These are phyloP conservation scores for Pammene aurita DNA, from an alignment of 2,888 invertebrate genomes.

Conservation along the genomic window DNA sequence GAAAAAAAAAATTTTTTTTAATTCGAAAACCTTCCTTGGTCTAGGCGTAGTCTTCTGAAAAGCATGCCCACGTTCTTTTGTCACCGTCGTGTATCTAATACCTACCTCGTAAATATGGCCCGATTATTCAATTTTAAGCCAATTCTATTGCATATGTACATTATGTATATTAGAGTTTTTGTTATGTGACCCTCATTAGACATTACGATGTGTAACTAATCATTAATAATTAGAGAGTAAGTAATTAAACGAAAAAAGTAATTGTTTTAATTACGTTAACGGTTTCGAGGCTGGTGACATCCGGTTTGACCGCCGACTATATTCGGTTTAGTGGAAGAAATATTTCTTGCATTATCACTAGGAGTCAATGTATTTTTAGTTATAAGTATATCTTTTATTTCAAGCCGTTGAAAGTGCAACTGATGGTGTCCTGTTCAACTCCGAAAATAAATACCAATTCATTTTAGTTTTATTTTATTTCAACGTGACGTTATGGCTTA, in stretches of 20 bases:
- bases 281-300: constrained; percentile 45
- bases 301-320: constrained; percentile 2
- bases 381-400: background rate
- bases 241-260: constrained; percentile 49
- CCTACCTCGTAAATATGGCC: background rate
- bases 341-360: background rate
- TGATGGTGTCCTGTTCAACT: background rate
- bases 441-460: background rate
- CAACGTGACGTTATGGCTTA: background rate
- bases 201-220: background rate
- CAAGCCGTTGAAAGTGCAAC: background rate
- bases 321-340: background rate
- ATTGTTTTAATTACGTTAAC: constrained; percentile 57
- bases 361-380: background rate
- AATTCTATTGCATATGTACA: background rate
- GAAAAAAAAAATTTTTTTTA: too few relatives aligned
- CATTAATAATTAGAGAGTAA: constrained; percentile 34
- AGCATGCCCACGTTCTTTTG: too few relatives aligned
- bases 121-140: background rate
- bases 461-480: background rate
- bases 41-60: too few relatives aligned
- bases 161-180: background rate
- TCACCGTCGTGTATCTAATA: too few relatives aligned
- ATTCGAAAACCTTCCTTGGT: too few relatives aligned
- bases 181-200: background rate